A percentile compares a stretch with the other conserved stretches of the same genome.
Conservation (phyloP, 2,888 invertebrate genomes). For the Drosophila lutescens region DNA sequence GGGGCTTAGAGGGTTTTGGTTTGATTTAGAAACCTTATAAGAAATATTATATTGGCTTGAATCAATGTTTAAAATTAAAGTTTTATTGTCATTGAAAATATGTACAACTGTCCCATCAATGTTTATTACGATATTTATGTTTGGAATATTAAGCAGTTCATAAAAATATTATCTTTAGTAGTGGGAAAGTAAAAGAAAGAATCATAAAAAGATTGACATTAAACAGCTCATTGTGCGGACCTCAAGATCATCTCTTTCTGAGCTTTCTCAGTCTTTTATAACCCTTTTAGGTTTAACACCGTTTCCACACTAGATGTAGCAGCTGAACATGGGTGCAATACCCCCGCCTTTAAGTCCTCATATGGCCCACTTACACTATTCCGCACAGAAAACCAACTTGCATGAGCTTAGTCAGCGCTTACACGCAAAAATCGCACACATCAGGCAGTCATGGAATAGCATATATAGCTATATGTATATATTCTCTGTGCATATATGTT, state of each 20-base stretch:
- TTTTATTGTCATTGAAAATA: not conserved
- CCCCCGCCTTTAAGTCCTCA: constrained; percentile 18
- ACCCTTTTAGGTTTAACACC: constrained; percentile 60
- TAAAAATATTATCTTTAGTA: not conserved
- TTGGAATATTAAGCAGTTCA: not conserved
- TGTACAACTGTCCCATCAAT: not conserved
- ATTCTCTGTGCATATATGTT: constrained; percentile 5
- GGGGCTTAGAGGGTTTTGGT: not conserved
- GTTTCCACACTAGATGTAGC: constrained; percentile 28
- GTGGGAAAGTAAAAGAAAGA: not conserved
- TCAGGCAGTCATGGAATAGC: constrained; percentile 24
- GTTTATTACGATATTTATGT: not conserved
- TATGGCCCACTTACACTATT: not conserved
- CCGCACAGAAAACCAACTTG: constrained; percentile 26
- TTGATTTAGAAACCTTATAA: not conserved
- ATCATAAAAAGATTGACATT: not conserved
- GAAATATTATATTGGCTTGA: not conserved
- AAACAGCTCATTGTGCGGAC: constrained; percentile 7
- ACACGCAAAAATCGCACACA: constrained; percentile 48
- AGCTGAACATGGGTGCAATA: constrained; percentile 16
- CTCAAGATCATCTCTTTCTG: constrained; percentile 1
- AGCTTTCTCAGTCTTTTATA: constrained; percentile 40
- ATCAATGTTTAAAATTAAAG: not conserved
- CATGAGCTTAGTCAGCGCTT: constrained; percentile 56
- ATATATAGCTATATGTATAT: constrained; percentile 10